Evolutionary conservation across 1,140 invertebrate species (phyloP), one percentile per base, ranked within the genome.

Genomic region (Polypedilum pembai): DNA sequence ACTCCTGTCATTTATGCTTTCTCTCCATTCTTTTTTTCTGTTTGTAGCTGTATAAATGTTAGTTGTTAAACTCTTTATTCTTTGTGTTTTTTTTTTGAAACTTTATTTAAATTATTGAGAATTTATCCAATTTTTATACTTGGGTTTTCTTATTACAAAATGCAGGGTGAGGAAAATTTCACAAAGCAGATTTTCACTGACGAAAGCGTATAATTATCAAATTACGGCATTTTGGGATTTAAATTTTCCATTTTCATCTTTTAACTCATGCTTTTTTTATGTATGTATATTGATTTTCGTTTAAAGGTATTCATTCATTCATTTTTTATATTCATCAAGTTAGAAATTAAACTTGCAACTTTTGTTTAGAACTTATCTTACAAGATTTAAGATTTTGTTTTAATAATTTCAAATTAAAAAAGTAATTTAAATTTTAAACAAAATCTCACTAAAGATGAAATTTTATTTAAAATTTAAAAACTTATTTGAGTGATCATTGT

Each of bases 121-220:
- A 56, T 45, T 56, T n/a, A 56, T 56, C 45, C 45, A 56, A 56
- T 56, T 56, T 33, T 33, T 33, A 33, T n/a, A n/a, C n/a, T n/a
- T n/a, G n/a, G n/a, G n/a, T n/a, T 33, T 33, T 5, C 45, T 56
- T 56, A 56, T 56, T 56, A 56, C 8, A 56, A 56, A 56, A 56
- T 56, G 45, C 45, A 56, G 45, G 45, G 45, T 56, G 45, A 56
- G 45, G 45, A 56, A 56, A 56, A n/a, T 56, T n/a, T 56, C 45
- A 56, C 45, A 56, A 56, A 56, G 45, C 45, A 56, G 45, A 56
- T 56, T 56, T 56, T 56, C 45, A 56, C 45, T 56, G 45, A 56
- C 45, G 45, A 56, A 56, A 56, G 45, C 45, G 45, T 56, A 56
- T 56, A 56, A 56, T 56, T 56, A 56, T 56, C 45, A 8, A 56